Evolutionary conservation across 2,113 vertebrate genomes (phyloP).

Genomic region (Psophia crepitans): DNA sequence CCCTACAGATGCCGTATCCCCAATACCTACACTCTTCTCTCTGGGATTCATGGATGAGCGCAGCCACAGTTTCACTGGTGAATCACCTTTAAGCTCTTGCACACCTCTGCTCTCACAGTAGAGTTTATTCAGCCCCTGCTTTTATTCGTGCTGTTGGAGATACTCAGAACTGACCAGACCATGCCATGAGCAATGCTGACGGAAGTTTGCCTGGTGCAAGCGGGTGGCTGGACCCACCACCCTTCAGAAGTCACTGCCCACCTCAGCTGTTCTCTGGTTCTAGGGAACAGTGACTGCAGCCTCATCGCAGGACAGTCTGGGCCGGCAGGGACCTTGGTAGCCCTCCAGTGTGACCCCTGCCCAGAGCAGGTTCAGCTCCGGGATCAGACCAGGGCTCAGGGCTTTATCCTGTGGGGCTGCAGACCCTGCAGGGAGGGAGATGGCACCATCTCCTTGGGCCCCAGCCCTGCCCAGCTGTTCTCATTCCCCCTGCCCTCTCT

Average conservation of each 20-base stretch:
- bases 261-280: neutral
- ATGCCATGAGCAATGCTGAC: accelerated
- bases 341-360: neutral
- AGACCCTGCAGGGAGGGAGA: neutral
- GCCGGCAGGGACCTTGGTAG: no score
- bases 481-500: neutral
- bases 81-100: neutral
- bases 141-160: neutral
- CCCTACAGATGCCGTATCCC: neutral
- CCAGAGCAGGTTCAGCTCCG: neutral
- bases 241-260: neutral
- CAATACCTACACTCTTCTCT: neutral
- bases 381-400: neutral
- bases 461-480: no score
- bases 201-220: neutral
- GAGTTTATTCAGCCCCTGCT: neutral
- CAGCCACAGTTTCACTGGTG: neutral
- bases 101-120: neutral
- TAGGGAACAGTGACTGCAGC: neutral
- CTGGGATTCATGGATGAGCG: neutral
- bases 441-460: neutral
- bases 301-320: accelerated
- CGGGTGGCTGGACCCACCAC: neutral
- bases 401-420: neutral
- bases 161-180: neutral